Evolutionary conservation across 2,888 invertebrate genomes (phyloP), one percentile per base, ranked within the genome.

Genomic region (Caenorhabditis plicata): DNA sequence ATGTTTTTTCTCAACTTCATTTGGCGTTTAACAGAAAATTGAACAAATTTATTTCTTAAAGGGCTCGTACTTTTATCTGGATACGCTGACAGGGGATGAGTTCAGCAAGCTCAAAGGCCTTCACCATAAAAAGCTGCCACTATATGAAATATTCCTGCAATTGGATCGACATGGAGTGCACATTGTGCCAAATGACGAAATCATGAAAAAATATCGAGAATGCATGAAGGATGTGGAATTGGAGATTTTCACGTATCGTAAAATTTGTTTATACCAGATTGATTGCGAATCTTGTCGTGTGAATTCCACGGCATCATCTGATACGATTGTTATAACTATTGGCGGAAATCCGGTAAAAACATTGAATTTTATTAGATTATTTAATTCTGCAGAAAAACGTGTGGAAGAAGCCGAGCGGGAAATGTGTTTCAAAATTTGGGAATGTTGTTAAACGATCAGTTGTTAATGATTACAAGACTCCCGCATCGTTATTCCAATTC

Each of bases 161-260:
- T 29, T 70, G n/a, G 55, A 60, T 33, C 49, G 53, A 36, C 70
- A 70, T 42, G 70, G 70, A n/a, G 70, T 70, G 7, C 67, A 63
- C 44, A 63, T 70, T 22, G 45, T 70, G 26, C 67, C 70, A 1
- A 60, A 55, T 20, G 39, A 54, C 8, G 56, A 60, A 9, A 60
- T 43, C 22, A 50, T 70, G 2, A 53, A 43, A 11, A 70, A 67
- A 45, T 65, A 70, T 33, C 44, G 58, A 27, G 65, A 64, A 8
- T 3, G 5, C 5, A 8, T 60, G 22, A 47, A 68, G 64, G 49
- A 56, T 11, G 11, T 63, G n/a, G 61, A 60, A 3, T 47, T 70
- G 8, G 70, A 70, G 53, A 53, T 63, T 2, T 64, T 54, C 36
- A 53, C 60, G 3, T 64, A 65, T 19, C 42, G 67, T 4, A 20